A percentile compares a stretch with the other conserved stretches of the same genome.
Conservation (phyloP, 2,888 invertebrate genomes). For the Polia nebulosa region DNA sequence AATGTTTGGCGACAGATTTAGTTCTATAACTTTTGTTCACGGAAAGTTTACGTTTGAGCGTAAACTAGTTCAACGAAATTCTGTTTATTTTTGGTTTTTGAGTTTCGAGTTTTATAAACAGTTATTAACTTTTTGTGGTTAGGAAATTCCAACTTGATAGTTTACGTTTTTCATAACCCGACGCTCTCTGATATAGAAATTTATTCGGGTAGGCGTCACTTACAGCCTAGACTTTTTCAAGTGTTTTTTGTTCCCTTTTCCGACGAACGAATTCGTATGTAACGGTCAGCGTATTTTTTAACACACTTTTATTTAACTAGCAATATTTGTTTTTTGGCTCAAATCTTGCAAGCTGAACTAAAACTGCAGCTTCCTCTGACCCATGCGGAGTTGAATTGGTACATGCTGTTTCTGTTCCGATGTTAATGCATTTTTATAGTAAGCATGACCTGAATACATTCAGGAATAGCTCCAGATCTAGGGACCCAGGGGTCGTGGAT, state of each 20-base stretch:
- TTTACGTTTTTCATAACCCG: constrained; percentile 2
- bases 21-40: constrained; percentile 54
- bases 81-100: constrained; percentile 58
- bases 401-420: no score
- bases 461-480: no score
- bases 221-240: constrained; percentile 7
- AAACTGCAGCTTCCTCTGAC: no score
- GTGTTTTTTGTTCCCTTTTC: neutral
- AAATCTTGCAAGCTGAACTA: no score
- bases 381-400: no score
- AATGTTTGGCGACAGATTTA: constrained; percentile 62
- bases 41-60: constrained; percentile 57
- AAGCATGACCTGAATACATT: no score
- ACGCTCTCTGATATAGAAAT: constrained; percentile 1
- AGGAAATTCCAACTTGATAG: constrained; percentile 17
- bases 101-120: constrained; percentile 53
- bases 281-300: neutral
- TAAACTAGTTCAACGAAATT: constrained; percentile 51
- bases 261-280: neutral
- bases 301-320: no score
- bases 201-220: neutral
- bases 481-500: no score
- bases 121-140: constrained; percentile 53
- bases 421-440: no score
- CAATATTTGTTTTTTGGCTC: no score